Evolutionary conservation across 2,888 invertebrate genomes (phyloP).

Genomic region (Parapristionchus giblindavisi): DNA sequence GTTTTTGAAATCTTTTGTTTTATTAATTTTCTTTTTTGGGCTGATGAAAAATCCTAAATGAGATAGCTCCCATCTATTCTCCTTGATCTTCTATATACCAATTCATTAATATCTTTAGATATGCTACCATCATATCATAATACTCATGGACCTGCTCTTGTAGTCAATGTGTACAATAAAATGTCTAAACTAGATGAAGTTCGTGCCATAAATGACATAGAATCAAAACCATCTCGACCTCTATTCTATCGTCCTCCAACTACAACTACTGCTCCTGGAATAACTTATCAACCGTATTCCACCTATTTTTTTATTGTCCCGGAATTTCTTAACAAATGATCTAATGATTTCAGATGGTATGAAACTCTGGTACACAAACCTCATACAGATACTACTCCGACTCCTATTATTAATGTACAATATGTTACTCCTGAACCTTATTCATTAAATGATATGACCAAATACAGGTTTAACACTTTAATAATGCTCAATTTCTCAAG

Average conservation of each 20-base stretch:
- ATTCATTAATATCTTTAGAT: not conserved
- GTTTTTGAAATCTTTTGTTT: no score
- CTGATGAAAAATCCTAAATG: no score
- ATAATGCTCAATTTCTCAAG: no score
- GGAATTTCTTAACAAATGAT: no score
- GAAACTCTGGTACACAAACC: not conserved
- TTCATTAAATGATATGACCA: constrained; percentile 34
- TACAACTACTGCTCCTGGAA: not conserved
- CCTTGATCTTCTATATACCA: not conserved
- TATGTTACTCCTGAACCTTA: not conserved
- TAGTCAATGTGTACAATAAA: not conserved
- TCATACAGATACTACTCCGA: not conserved
- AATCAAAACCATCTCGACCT: not conserved
- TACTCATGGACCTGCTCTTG: constrained; percentile 3
- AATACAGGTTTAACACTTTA: no score
- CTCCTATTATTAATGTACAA: not conserved
- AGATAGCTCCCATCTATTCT: not conserved
- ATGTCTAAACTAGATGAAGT: not conserved
- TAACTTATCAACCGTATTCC: not conserved
- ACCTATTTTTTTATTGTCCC: not conserved
- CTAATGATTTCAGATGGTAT: constrained; percentile 19
- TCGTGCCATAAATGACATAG: not conserved
- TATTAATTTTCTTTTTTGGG: no score
- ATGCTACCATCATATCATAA: not conserved
- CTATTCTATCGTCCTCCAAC: constrained; percentile 10